These are phyloP conservation scores for Aspidoscelis tigris DNA, from an alignment of 2,113 vertebrate species.

Conservation along the genomic window DNA sequence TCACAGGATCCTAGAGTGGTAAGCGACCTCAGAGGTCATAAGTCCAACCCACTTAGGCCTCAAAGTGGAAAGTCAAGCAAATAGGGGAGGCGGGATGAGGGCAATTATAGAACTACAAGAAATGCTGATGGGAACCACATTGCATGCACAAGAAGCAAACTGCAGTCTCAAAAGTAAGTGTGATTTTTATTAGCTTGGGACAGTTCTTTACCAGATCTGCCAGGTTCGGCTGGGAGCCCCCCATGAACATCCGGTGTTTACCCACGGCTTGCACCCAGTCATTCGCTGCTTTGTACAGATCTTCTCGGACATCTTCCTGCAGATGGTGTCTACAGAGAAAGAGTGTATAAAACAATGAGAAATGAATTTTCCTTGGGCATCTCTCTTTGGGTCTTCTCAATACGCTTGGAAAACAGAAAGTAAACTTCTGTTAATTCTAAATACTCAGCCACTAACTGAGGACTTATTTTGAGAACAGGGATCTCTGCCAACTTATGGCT, in stretches of 20 bases:
- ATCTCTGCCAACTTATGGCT: too few species aligned
- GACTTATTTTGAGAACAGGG: too few species aligned
- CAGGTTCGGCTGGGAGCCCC: slow-evolving; percentile 89
- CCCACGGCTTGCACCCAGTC: slow-evolving; percentile 92
- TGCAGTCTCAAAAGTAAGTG: neutral
- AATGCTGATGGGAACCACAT: neutral
- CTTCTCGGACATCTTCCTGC: slow-evolving; percentile 88
- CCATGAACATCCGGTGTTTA: slow-evolving; percentile 90
- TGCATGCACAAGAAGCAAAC: neutral
- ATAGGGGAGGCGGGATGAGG: neutral
- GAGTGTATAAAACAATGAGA: accelerated
- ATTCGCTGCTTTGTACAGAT: slow-evolving; percentile 90
- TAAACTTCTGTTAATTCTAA: neutral
- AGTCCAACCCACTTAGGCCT: too few species aligned
- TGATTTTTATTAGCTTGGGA: neutral
- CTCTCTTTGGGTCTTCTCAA: neutral
- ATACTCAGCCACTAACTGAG: neutral
- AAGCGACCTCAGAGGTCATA: too few species aligned
- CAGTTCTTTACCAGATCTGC: slow-evolving; percentile 88
- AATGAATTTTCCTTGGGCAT: neutral
- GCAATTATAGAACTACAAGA: too few species aligned
- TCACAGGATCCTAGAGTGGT: too few species aligned
- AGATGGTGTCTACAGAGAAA: slow-evolving; percentile 83
- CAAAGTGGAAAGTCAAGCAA: neutral
- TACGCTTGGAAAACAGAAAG: neutral